These are phyloP conservation scores for Cinara cedri DNA, from an alignment of 2,888 invertebrate genomes.

Conservation along the genomic window DNA sequence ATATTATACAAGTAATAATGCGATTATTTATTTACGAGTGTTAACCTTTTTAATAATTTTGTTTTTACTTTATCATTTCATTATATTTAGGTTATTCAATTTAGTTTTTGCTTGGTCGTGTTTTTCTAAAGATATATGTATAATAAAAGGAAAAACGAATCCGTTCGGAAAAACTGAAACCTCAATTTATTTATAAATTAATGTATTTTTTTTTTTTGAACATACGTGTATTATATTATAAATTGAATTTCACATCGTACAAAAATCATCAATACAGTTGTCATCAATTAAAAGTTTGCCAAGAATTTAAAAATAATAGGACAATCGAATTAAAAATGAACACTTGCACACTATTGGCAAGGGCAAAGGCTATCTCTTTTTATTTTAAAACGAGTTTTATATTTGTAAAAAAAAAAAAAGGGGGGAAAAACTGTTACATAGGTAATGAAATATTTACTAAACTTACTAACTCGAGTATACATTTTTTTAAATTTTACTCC, in stretches of 20 bases:
- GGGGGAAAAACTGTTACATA: too few relatives aligned
- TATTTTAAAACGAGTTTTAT: not conserved
- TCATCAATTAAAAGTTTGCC: constrained; percentile 35
- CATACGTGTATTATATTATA: not conserved
- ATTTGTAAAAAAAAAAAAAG: constrained; percentile 11
- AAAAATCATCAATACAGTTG: constrained; percentile 6
- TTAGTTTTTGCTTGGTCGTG: too few relatives aligned
- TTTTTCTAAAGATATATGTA: too few relatives aligned
- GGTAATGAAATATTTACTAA: not conserved
- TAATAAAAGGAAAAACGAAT: too few relatives aligned
- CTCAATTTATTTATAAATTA: not conserved
- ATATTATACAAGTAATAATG: too few relatives aligned
- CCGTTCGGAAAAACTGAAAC: not conserved
- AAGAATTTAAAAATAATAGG: constrained; percentile 19
- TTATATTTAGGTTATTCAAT: too few relatives aligned
- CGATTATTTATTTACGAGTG: too few relatives aligned
- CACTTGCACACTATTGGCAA: constrained; percentile 7
- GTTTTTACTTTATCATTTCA: too few relatives aligned
- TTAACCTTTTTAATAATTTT: too few relatives aligned
- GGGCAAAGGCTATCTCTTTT: constrained; percentile 15
- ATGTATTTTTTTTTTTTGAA: not conserved
- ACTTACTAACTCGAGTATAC: not conserved
- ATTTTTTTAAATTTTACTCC: not conserved
- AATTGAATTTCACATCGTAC: constrained; percentile 10
- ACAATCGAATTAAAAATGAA: constrained; percentile 38